Evolutionary conservation across 2,888 invertebrate genomes (phyloP), one percentile per base, ranked within the genome.

Genomic region (Lasioglossum villosulum): DNA sequence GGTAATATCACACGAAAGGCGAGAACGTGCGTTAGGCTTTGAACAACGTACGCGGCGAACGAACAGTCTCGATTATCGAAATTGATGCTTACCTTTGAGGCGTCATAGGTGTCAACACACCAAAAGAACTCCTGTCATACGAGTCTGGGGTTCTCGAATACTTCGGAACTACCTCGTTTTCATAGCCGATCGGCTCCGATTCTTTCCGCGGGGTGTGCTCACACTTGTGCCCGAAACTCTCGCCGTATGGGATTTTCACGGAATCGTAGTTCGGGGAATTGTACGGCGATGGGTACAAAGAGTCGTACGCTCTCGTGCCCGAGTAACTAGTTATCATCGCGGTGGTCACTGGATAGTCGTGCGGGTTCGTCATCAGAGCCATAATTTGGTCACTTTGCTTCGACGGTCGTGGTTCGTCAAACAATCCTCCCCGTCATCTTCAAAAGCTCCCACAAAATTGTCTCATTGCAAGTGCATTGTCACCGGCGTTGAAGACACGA

Each of bases 331-430:
- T 89, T 66, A 94, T 72, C 89, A 93, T 93, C 66, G 94, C 93
- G 0, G 91, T 80, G 19, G 91, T 83, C 3, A 92, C 92, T 81
- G 94, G 93, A 59, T 91, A 89, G 63, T 89, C 92, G 80, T 93
- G 94, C 72, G 92, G 93, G 80, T 94, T 95, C 52, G 94, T 92
- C 42, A 94, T 86, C 34, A 95, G 83, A 39, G 95, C 94, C 95
- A 95, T 95, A 14, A 14, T 81, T 82, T 16, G 6, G 37, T 34
- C 30, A 27, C 72, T n/a, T n/a, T n/a, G 37, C 8, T 48, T 12
- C 23, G 14, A 4, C 27, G 42, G 1, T 63, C 0, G 39, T 37
- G 19, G n/a, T 27, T n/a, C 71, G 1, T 70, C 39, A 39, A 74
- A 45, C 39, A 10, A 66, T 34, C 34, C 19, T 34, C 34, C 23